These are phyloP conservation scores for Urophycis tenuis DNA, from an alignment of 2,797 vertebrate species.

Conservation along the genomic window DNA sequence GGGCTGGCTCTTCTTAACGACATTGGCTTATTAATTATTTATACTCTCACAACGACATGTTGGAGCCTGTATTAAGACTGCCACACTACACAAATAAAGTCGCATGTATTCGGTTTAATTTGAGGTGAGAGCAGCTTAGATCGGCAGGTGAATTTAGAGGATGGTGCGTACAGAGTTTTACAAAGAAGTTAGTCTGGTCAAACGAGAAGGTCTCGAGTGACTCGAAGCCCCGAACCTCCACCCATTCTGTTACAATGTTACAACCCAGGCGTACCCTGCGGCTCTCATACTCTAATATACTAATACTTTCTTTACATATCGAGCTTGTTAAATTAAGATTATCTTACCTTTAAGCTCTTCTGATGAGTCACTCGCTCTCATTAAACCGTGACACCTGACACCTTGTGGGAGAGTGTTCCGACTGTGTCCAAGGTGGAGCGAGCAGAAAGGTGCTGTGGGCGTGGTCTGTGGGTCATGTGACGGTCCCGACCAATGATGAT, in stretches of 20 bases:
- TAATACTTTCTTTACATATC: background rate
- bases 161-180: background rate
- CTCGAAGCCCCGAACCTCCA: background rate
- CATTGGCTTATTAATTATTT: no score
- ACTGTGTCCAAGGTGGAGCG: slow-evolving; percentile 35
- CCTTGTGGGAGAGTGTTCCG: slow-evolving; percentile 18
- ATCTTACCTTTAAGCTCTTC: slow-evolving; percentile 53
- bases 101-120: no score
- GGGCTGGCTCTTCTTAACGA: no score
- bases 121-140: background rate
- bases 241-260: background rate
- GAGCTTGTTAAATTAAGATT: background rate
- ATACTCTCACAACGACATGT: no score
- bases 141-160: background rate
- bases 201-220: background rate
- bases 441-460: slow-evolving; percentile 47
- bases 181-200: background rate
- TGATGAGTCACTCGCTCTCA: slow-evolving; percentile 33
- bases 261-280: background rate
- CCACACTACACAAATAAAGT: no score
- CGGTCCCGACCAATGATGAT: slow-evolving; percentile 48
- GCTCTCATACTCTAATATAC: background rate
- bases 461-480: slow-evolving; percentile 56
- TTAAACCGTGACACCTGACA: slow-evolving; percentile 63
- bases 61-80: no score